These are phyloP conservation scores for Cisticola juncidis DNA, from an alignment of 2,113 vertebrate genomes.

Conservation along the genomic window DNA sequence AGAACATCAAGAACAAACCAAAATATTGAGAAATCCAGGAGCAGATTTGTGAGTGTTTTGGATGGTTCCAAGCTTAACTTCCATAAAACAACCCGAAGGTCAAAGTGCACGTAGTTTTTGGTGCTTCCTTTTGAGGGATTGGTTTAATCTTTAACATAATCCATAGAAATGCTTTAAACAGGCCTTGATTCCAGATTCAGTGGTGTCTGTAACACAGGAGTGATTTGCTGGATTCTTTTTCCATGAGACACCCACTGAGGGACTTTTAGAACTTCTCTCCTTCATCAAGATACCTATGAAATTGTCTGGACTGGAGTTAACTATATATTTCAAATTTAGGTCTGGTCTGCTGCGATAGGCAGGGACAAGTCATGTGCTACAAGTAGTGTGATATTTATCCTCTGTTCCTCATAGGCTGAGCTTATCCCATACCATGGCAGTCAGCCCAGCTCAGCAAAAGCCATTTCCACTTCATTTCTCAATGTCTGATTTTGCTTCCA, in stretches of 20 bases:
- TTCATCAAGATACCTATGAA: background rate
- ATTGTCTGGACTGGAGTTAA: constrained; percentile 2
- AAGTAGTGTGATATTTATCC: constrained; percentile 22
- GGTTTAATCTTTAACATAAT: background rate
- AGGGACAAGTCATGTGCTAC: constrained; percentile 17
- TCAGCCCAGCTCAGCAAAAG: constrained; percentile 52
- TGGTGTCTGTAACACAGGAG: background rate
- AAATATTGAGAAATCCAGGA: background rate
- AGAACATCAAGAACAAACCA: background rate
- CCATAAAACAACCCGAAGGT: background rate
- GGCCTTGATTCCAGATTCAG: background rate
- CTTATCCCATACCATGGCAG: constrained; percentile 20
- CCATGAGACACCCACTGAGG: background rate
- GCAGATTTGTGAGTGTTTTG: background rate
- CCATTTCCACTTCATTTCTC: constrained; percentile 58
- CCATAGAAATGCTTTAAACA: background rate
- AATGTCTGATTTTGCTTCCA: constrained; percentile 42
- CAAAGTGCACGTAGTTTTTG: background rate
- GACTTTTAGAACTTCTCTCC: background rate
- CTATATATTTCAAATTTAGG: constrained; percentile 22
- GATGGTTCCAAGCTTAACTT: background rate
- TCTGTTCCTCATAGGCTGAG: constrained; percentile 35
- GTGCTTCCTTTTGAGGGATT: background rate
- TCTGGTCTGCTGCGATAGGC: constrained; percentile 2
- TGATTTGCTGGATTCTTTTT: constrained; percentile 25